Base-by-base conservation (phyloP, 2,888 invertebrate species). In the Lepetodrilus schrolli region DNA sequence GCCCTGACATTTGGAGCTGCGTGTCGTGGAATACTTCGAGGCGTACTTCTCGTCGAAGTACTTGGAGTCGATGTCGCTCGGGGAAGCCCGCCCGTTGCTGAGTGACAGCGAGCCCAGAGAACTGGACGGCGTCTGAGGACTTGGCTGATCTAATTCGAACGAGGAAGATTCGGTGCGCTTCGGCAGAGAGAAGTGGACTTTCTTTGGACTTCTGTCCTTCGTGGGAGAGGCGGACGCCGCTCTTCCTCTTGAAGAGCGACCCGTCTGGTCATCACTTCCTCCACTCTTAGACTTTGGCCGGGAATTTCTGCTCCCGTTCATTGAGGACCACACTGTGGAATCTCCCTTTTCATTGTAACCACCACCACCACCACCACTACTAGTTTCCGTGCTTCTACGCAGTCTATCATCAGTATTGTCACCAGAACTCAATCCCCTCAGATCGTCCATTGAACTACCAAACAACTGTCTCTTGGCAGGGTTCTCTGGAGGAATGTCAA, bases 91-190 rank as follows among this genome's bases (percentile, higher is more conserved):
- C 36, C 78, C 76, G 70, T 75, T 78, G 17, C 51, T 50, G 4
- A 34, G 34, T n/a, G 73, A 50, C n/a, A 74, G 37, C 26, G 58
- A 74, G 37, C 75, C 77, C 21, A 72, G 74, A 50, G 74, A 77
- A 13, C 72, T 69, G 8, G 80, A 78, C 5, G 73, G 77, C 49
- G 81, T 81, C 51, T 84, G 66, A 10, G 85, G 86, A 78, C 86
- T 86, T 7, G 88, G 87, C 71, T 83, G 71, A 66, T 87, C 88
- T 43, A 88, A 80, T 43, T 85, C 85, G 83, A 88, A 88, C n/a
- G 87, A 86, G 8, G 82, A 78, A 2, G 82, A 75, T 26, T 77
- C 78, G 72, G 78, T 80, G 36, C 78, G 78, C 37, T 83, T 77
- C 2, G 79, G 75, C 7, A 85, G 72, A 66, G 82, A 81, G 80